These are phyloP conservation scores for Trimorus sp. DNA, from an alignment of 2,888 invertebrate species.

Conservation along the genomic window DNA sequence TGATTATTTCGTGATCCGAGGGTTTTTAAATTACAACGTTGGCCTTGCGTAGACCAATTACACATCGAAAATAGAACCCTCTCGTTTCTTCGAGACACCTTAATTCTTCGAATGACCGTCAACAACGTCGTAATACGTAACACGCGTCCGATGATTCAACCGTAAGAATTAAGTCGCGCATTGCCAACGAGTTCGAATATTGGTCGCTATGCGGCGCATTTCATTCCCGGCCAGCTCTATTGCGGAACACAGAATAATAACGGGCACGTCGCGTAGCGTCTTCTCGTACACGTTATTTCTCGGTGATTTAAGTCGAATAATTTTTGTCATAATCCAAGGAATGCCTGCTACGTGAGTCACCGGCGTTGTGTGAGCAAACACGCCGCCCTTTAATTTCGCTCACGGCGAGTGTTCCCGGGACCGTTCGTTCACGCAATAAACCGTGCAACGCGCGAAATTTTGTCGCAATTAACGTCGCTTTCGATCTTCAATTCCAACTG, in stretches of 20 bases:
- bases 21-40: too few species aligned
- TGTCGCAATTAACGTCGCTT: background rate
- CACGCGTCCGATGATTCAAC: too few species aligned
- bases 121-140: too few species aligned
- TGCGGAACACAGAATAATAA: conserved; percentile 51
- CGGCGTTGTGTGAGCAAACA: background rate
- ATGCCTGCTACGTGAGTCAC: conserved; percentile 11
- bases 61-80: too few species aligned
- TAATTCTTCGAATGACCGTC: too few species aligned
- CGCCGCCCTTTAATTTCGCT: conserved; percentile 4
- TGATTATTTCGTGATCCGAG: too few species aligned
- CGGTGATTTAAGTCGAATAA: conserved; percentile 33
- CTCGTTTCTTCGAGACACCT: too few species aligned
- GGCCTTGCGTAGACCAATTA: too few species aligned
- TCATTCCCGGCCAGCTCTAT: conserved; percentile 70
- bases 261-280: background rate
- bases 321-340: conserved; percentile 36
- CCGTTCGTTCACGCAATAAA: conserved; percentile 3
- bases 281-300: conserved; percentile 20
- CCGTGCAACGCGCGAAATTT: background rate
- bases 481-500: too few species aligned
- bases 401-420: conserved; percentile 4
- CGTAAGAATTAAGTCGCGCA: conserved; percentile 68
- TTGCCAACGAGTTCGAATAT: conserved; percentile 66
- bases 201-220: conserved; percentile 68